These are phyloP conservation scores for Ptilodon capucinus DNA, from an alignment of 2,888 invertebrate genomes.

Conservation along the genomic window DNA sequence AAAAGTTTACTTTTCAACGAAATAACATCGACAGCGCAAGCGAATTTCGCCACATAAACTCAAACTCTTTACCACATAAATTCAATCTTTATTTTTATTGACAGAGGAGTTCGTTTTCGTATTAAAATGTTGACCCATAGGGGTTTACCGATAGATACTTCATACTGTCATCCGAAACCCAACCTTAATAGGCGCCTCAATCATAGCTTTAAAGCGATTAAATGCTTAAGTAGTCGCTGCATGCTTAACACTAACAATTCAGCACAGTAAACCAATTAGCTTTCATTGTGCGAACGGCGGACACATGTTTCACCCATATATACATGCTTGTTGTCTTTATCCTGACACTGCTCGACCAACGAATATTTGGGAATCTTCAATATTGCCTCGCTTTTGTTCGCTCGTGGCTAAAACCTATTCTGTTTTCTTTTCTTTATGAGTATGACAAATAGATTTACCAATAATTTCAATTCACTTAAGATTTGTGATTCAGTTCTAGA, in stretches of 20 bases:
- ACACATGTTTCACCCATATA: conserved; percentile 25
- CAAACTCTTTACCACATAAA: no score
- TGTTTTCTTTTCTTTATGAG: not conserved
- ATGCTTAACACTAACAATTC: conserved; percentile 24
- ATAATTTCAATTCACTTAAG: not conserved
- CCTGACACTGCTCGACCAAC: not conserved
- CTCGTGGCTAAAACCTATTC: not conserved
- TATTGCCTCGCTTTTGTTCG: not conserved
- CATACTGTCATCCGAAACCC: not conserved
- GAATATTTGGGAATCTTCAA: not conserved
- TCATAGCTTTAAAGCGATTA: conserved; percentile 25
- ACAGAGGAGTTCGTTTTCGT: no score
- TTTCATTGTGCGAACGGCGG: conserved; percentile 42
- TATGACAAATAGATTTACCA: no score
- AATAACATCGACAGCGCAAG: no score
- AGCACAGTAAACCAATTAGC: conserved; percentile 60
- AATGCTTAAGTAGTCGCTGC: conserved; percentile 19
- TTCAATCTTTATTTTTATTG: no score
- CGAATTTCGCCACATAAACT: no score
- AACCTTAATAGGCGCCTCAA: not conserved
- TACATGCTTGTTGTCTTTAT: conserved; percentile 14
- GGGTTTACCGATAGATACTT: no score
- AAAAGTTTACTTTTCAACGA: no score
- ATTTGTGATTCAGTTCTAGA: not conserved
- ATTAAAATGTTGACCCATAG: no score